Base-by-base conservation (phyloP, 2,113 vertebrate species). In the Zosterops lateralis region DNA sequence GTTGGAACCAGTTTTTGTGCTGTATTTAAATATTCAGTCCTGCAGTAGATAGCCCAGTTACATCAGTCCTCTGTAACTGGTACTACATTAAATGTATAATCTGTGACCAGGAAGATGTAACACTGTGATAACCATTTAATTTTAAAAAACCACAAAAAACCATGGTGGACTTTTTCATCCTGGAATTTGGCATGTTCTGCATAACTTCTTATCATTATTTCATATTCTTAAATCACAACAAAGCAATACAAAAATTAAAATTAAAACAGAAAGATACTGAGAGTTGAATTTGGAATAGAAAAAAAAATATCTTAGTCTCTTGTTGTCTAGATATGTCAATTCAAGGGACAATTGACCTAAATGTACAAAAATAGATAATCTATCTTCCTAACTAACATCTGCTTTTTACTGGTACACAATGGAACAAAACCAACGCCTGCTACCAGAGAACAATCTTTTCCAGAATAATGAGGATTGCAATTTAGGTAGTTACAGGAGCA, bases 361-460 rank as follows among this genome's bases (percentile, higher is more conserved):
- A 60, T 80, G 24, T 82, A n/a, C 84, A 92, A 94, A 97, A 92
- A 90, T 80, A 94, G 83, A 72, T 48, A 31, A 87, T 72, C 65
- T 88, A 51, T 29, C 62, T 90, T 79, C 47, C 56, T 92, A 74
- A 56, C 74, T 87, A 70, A 51, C 87, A 65, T 85, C 62, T 87
- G 54, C 47, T 91, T 91, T 71, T 93, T n/a, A 51, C 48, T 82
- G 45, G 36, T 72, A 89, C 65, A 93, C 89, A 92, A 79, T 90
- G 66, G 83, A 95, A 86, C 76, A 75, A 67, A 95, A 92, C 19
- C 9, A 3, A 66, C 74, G 90, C 42, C 71, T 82, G 51, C 56
- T 86, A 86, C 58, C 54, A 83, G 76, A 65, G 70, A 75, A n/a
- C 77, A 32, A 50, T 87, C 50, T 89, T 90, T 86, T 75, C 57